These are phyloP conservation scores for Pempheris klunzingeri DNA, from an alignment of 2,797 vertebrate genomes.

Conservation along the genomic window DNA sequence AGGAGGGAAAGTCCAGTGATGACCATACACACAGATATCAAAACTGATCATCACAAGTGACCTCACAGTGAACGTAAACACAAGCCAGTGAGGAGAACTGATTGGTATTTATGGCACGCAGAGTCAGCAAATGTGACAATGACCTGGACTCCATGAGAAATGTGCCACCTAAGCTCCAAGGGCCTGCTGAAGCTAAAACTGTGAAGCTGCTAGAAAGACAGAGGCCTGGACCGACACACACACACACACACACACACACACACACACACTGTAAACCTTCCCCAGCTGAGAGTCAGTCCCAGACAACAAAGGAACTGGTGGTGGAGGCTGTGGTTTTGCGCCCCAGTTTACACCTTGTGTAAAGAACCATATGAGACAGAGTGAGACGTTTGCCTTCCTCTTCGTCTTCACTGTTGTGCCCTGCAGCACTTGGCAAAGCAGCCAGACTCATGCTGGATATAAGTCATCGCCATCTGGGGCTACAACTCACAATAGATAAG, in stretches of 20 bases:
- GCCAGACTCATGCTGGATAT: slow-evolving; percentile 1
- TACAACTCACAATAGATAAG: too few species aligned
- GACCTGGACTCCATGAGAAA: slow-evolving; percentile 63
- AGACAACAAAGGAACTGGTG: slow-evolving; percentile 15
- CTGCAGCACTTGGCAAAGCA: not conserved
- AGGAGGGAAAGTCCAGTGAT: slow-evolving; percentile 2
- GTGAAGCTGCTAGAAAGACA: slow-evolving; percentile 23
- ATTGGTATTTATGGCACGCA: slow-evolving; percentile 52
- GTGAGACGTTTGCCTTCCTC: slow-evolving; percentile 11
- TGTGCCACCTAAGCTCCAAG: slow-evolving; percentile 70
- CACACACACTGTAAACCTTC: not conserved
- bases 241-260: slow-evolving; percentile 22
- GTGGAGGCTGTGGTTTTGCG: slow-evolving; percentile 41
- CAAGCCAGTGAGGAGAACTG: slow-evolving; percentile 30
- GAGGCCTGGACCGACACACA: too few species aligned
- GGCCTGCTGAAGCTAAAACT: slow-evolving; percentile 33
- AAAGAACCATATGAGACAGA: slow-evolving; percentile 2
- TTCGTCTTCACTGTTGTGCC: not conserved
- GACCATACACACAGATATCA: not conserved
- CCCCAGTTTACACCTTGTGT: slow-evolving; percentile 40
- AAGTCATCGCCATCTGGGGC: not conserved
- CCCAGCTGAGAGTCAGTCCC: slow-evolving; percentile 27
- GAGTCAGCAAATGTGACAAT: slow-evolving; percentile 22
- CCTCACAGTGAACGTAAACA: not conserved
- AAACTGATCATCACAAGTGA: not conserved